Base-by-base conservation (phyloP, 2,888 invertebrate species). In the Carcina quercana region DNA sequence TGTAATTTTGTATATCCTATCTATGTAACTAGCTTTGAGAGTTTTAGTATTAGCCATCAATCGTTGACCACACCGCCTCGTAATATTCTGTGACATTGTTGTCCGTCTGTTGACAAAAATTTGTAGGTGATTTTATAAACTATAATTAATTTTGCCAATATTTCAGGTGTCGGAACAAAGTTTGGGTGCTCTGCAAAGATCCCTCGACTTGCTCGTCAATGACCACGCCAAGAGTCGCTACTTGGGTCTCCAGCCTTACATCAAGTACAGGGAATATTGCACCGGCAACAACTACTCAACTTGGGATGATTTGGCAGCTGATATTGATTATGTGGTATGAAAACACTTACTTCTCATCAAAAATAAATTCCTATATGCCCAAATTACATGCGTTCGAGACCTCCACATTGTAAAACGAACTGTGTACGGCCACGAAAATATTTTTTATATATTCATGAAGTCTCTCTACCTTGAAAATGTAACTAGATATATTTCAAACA, bases 221-320 rank as follows among this genome's bases (percentile, higher is more conserved):
- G 67, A 66, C 24, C 25, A 62, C 3, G 42, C 50, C 3, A 66
- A 65, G 33, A 50, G 91, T 33, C 87, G 94, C 36, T 93, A 93
- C 60, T 91, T 92, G 46, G 93, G 93, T 31, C 83, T 94, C 36
- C 92, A 93, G 21, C 91, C 93, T n/a, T 94, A 94, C 65, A 90
- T 92, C 87, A 91, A 92, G 59, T 93, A 90, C 72, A 87, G 91
- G 41, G 89, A 92, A 66, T 89, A 89, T 79, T 93, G 93, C 51
- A 91, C 91, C 1, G 79, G 92, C 28, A 89, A 90, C 5, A 85
- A 85, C 14, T 88, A 89, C 0, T 86, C 88, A 28, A 85, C 75
- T 11, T 93, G 89, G 56, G 89, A 90, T 15, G 92, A 90, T 49
- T 84, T 93, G 48, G 87, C 88, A 38, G 91, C 91, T 26, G 87